Base-by-base conservation (phyloP, 2,113 vertebrate species). In the Neodontobutis hainanensis region DNA sequence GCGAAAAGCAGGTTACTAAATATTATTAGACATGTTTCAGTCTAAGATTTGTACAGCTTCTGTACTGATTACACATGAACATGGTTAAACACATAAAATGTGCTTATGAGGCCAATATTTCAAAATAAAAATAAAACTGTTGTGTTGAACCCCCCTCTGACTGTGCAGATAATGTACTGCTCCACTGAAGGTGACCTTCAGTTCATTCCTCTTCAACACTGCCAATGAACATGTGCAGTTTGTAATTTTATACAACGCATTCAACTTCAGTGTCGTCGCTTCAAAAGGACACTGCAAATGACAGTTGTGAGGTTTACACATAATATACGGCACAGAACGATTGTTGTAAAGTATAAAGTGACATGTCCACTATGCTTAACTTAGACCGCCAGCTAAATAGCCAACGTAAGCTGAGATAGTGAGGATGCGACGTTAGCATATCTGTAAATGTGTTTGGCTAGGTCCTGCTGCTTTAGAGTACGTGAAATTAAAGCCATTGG, bases 161-260 rank as follows among this genome's bases (percentile, higher is more conserved):
- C 47, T n/a, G 4, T 5, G 47, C 9, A 15, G 5, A 8, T 48
- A 77, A 56, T 90, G 90, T 63, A 83, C 66, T 0, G 77, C 81
- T 85, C 92, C 91, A 83, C 69, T 93, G 92, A 94, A 94, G 93
- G 93, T 94, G 91, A 94, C 93, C 93, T 94, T 94, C 93, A 92
- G 87, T 91, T 85, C 71, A 89, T 77, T 81, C 51, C 61, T 55
- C 62, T 48, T 53, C 63, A 81, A 61, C 14, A 73, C 74, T 48
- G 71, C 75, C 66, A 84, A 61, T 3, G 72, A 82, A 87, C 90
- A 92, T 86, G 91, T 91, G 90, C 81, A 79, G 65, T 56, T 27
- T 14, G 7, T 47, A 46, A 56, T 46, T 36, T 60, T 50, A 46
- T 48, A 6, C 15, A 65, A 36, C 49, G 43, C 5, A 10, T 32